Conservation (phyloP, 2,797 vertebrate genomes). For the Sebastes umbrosus region DNA sequence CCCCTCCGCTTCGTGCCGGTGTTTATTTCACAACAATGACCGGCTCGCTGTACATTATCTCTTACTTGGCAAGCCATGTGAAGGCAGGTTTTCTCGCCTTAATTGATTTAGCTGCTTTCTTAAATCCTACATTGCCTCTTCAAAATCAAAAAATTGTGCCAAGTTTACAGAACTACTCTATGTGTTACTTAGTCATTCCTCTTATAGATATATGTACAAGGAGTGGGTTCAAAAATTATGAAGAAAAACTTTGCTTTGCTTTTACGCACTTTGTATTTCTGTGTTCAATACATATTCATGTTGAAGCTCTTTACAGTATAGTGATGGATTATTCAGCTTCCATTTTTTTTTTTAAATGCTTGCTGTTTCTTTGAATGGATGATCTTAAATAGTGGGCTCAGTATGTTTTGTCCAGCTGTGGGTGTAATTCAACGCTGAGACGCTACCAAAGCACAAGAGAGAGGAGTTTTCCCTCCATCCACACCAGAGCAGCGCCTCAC, state of each 20-base stretch:
- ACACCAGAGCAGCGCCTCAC: constrained; percentile 22
- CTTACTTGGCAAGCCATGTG: not conserved
- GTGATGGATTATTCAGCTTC: not conserved
- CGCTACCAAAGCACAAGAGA: constrained; percentile 28
- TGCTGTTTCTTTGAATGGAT: constrained; percentile 5
- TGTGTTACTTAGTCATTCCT: not conserved
- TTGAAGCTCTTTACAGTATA: not conserved
- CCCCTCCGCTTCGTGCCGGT: rapidly evolving
- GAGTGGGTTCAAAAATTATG: not conserved
- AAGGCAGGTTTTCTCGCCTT: constrained; percentile 2
- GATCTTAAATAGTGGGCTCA: constrained; percentile 9
- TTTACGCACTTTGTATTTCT: constrained; percentile 19
- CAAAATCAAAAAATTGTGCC: not conserved
- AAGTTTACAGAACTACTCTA: constrained; percentile 11
- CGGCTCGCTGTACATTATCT: too few species aligned
- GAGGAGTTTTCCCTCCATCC: constrained; percentile 30
- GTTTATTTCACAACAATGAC: too few species aligned
- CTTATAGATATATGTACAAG: not conserved
- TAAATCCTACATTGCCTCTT: not conserved
- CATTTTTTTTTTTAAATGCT: not conserved
- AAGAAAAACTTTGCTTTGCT: constrained; percentile 8
- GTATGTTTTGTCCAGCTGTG: constrained; percentile 72
- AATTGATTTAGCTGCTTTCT: not conserved
- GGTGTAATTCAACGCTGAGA: constrained; percentile 62
- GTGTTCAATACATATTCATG: not conserved